Conservation (phyloP, 1,140 invertebrate genomes). For the Panulirus ornatus region DNA sequence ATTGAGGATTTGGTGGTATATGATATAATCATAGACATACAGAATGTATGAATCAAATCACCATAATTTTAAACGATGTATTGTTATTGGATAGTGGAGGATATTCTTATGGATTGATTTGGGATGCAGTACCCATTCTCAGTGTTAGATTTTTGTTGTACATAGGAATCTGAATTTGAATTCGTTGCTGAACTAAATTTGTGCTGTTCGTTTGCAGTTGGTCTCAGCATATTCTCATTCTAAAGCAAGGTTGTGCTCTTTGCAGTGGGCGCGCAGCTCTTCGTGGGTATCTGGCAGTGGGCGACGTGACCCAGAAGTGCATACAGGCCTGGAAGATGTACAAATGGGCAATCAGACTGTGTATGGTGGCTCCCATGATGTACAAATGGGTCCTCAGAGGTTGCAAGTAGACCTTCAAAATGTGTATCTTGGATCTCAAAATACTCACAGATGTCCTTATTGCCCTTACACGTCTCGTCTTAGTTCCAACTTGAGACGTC, state of each 20-base stretch:
- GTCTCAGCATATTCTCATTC: constrained; percentile 42
- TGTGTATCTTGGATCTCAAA: constrained; percentile 22
- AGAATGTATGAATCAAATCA: no score
- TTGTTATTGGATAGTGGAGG: no score
- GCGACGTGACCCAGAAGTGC: constrained; percentile 47
- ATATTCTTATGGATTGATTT: no score
- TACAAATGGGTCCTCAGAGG: constrained; percentile 8
- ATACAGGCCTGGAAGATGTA: constrained; percentile 35
- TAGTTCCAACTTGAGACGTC: constrained; percentile 71
- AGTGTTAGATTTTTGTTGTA: not conserved
- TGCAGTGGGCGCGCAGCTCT: constrained; percentile 64
- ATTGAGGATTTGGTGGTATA: no score
- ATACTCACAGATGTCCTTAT: constrained; percentile 51
- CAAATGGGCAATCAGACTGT: constrained; percentile 29
- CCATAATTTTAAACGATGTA: no score
- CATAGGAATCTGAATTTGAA: not conserved
- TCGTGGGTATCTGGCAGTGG: constrained; percentile 63
- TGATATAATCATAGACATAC: no score
- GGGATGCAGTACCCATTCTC: no score
- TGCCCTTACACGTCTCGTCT: constrained; percentile 61
- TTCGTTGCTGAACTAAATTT: not conserved
- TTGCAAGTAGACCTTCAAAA: constrained; percentile 34
- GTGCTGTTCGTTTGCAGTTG: not conserved
- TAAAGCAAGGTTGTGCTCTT: constrained; percentile 70
- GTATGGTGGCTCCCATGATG: not conserved